A percentile compares a stretch with the other conserved stretches of the same genome.
phyloP scores from a whole-genome alignment of 2,113 vertebrate genomes.

The Hippoglossus stenolepis region DNA sequence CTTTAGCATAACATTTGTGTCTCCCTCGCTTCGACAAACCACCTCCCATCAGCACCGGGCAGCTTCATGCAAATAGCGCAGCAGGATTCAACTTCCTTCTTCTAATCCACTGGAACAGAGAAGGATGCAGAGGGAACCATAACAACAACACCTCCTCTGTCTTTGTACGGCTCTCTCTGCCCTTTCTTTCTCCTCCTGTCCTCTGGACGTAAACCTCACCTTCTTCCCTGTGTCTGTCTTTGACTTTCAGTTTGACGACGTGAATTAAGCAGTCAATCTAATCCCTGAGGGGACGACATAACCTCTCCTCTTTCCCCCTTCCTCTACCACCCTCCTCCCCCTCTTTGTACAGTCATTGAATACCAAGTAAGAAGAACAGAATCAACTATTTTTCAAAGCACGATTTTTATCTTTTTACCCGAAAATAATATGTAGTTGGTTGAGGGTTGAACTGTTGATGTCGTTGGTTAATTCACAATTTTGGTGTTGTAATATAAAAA shows the following conservation, averaged over 20 bases:
- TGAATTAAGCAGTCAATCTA: conserved; percentile 61
- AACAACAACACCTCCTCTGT: conserved; percentile 21
- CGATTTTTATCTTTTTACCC: not conserved
- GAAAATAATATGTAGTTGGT: not conserved
- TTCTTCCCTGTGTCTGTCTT: conserved; percentile 34
- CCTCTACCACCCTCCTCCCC: not conserved
- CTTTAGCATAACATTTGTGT: not conserved
- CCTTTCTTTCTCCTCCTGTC: not conserved
- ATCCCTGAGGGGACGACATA: conserved; percentile 32
- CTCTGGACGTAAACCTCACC: conserved; percentile 26
- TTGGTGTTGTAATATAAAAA: not conserved
- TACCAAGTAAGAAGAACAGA: conserved; percentile 29
- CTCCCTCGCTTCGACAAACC: not conserved
- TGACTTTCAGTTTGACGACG: conserved; percentile 55
- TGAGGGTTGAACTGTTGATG: not conserved
- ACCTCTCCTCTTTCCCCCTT: conserved; percentile 22
- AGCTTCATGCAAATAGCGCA: not conserved
- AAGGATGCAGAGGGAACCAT: conserved; percentile 5
- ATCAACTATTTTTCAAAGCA: conserved; percentile 12
- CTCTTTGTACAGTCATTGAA: conserved; percentile 22
- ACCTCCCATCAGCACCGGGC: not conserved
- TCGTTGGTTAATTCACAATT: not conserved
- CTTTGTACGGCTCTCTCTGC: not conserved
- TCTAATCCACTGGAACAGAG: conserved; percentile 20
- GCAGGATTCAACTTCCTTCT: not conserved